Evolutionary conservation across 2,888 invertebrate species (phyloP).

Genomic region (Calameuta pallipes): DNA sequence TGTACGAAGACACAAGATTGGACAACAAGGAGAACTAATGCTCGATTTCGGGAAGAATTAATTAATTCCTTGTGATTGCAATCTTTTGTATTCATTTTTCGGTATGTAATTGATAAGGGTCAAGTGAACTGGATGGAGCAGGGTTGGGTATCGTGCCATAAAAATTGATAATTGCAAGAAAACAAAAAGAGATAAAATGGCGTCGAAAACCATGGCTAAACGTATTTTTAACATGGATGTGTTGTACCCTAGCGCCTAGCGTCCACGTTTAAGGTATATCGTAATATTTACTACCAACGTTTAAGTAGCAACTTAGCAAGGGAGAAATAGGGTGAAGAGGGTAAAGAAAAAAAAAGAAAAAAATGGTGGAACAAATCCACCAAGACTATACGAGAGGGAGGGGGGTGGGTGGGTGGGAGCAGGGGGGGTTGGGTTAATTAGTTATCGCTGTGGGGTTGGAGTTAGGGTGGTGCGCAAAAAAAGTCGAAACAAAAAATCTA

Average conservation of each 20-base stretch:
- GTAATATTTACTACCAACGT: conserved; percentile 11
- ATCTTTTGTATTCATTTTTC: not conserved
- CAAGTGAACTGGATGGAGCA: not conserved
- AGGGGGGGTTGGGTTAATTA: no score
- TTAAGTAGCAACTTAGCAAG: conserved; percentile 14
- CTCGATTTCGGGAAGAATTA: not conserved
- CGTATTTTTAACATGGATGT: conserved; percentile 52
- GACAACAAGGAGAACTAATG: not conserved
- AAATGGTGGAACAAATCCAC: no score
- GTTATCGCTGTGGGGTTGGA: no score
- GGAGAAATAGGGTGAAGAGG: not conserved
- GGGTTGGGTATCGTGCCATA: not conserved
- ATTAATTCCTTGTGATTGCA: not conserved
- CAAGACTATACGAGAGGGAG: no score
- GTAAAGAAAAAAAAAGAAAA: no score
- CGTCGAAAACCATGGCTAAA: conserved; percentile 36
- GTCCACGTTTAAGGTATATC: conserved; percentile 14
- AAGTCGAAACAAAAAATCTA: not conserved
- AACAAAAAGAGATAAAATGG: not conserved
- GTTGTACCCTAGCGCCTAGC: conserved; percentile 26
- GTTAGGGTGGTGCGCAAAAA: no score
- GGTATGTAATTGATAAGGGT: not conserved
- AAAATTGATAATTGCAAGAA: not conserved
- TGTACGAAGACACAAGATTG: not conserved
- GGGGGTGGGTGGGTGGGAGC: no score